phyloP scores from a whole-genome alignment of 2,113 vertebrate genomes.

The Tylochromis polylepis region DNA sequence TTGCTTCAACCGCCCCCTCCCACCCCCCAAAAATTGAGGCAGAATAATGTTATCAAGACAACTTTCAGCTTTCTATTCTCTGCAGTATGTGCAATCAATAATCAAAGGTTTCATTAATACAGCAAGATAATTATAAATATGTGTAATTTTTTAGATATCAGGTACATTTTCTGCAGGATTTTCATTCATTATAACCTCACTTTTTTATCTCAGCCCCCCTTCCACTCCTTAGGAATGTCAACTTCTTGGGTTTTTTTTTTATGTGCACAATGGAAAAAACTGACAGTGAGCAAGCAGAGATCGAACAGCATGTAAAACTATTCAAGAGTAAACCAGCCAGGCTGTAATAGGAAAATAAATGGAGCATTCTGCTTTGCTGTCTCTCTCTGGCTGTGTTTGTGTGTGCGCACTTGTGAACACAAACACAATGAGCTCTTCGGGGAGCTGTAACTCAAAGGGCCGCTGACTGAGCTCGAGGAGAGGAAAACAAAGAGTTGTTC shows the following conservation, averaged over 20 bases:
- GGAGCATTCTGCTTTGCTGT: conserved; percentile 49
- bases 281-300: conserved; percentile 31
- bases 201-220: not conserved
- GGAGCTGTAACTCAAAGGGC: conserved; percentile 57
- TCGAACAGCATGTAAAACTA: conserved; percentile 47
- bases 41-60: not conserved
- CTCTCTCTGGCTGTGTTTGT: not conserved
- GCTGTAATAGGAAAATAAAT: conserved; percentile 67
- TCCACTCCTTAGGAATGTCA: not conserved
- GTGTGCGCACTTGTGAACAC: not conserved
- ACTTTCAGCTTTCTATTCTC: not conserved
- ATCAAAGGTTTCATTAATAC: not conserved
- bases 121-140: not conserved
- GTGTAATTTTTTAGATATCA: not conserved
- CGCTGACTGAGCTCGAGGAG: conserved; percentile 47
- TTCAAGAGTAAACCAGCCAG: conserved; percentile 44
- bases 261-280: not conserved
- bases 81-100: not conserved
- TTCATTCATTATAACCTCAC: not conserved
- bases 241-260: conserved; percentile 9
- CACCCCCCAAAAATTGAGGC: not conserved
- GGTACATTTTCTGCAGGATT: not conserved
- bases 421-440: conserved; percentile 36
- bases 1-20: not conserved
- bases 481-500: conserved; percentile 56